A percentile compares a stretch with the other conserved stretches of the same genome.
These are phyloP conservation scores for Crenuchus spilurus DNA, from an alignment of 2,797 vertebrate genomes.

Conservation along the genomic window DNA sequence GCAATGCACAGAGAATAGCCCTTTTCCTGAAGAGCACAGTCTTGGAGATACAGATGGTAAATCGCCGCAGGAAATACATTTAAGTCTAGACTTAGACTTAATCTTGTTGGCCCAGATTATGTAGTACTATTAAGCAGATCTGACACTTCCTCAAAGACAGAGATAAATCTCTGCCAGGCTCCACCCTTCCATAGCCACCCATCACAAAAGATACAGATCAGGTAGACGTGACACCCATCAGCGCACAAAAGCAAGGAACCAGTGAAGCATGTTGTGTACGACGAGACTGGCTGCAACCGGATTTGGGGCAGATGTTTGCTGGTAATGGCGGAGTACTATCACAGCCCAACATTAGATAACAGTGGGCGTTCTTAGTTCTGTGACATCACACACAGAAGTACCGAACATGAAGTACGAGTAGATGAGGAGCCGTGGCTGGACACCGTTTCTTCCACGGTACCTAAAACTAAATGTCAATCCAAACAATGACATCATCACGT, in stretches of 20 bases:
- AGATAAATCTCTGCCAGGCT: neutral
- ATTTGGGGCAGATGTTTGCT: neutral
- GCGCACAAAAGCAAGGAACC: neutral
- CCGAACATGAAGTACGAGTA: neutral
- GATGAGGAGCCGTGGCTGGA: neutral
- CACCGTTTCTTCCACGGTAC: neutral
- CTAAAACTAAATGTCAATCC: neutral
- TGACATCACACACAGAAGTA: neutral
- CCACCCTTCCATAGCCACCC: conserved; percentile 11
- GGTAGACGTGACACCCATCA: conserved; percentile 33
- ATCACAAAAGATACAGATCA: conserved; percentile 42
- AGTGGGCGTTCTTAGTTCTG: neutral
- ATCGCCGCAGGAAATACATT: too few relatives aligned
- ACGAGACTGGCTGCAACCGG: conserved; percentile 14
- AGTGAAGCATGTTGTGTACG: conserved; percentile 7
- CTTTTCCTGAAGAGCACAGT: too few relatives aligned
- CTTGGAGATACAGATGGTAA: too few relatives aligned
- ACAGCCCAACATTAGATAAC: conserved; percentile 1
- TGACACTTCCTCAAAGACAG: neutral
- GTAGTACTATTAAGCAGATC: neutral
- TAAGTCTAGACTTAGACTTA: neutral
- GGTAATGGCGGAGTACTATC: neutral
- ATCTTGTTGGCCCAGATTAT: neutral
- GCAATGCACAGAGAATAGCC: too few relatives aligned
- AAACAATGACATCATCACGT: neutral